phyloP scores from a whole-genome alignment of 2,113 vertebrate genomes.

The Podilymbus podiceps region DNA sequence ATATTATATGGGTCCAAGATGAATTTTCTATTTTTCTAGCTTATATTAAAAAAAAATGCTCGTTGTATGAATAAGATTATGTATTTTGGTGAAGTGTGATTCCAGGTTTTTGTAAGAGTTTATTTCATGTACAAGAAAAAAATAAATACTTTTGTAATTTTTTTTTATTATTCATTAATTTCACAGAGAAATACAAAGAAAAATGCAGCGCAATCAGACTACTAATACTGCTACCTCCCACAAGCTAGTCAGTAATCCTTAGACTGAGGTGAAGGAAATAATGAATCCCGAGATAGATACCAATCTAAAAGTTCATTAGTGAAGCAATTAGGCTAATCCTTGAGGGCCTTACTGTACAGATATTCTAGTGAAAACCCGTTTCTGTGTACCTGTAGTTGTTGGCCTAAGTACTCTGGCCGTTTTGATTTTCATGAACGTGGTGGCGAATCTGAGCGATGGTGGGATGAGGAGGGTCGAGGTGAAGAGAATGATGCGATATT shows the following conservation, averaged over 20 bases:
- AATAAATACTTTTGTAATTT: constrained; percentile 22
- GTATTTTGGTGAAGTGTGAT: neutral
- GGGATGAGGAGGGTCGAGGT: neutral
- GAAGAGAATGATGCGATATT: neutral
- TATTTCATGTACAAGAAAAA: neutral
- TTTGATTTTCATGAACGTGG: neutral
- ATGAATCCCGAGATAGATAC: neutral
- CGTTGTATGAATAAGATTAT: neutral
- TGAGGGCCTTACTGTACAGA: neutral
- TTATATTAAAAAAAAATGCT: neutral
- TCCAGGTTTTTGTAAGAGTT: neutral
- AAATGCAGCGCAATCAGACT: neutral
- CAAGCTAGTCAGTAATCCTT: neutral
- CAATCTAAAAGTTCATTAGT: neutral
- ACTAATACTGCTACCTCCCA: neutral
- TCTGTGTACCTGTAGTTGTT: neutral
- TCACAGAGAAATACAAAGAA: neutral
- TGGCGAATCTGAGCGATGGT: fast-evolving
- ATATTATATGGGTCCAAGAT: neutral
- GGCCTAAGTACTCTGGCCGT: neutral
- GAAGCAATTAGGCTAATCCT: neutral
- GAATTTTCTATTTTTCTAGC: constrained; percentile 37
- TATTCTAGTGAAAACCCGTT: neutral
- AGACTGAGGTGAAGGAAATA: neutral
- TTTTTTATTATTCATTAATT: neutral